A percentile compares a stretch with the other conserved stretches of the same genome.
Evolutionary conservation across 2,797 vertebrate genomes (phyloP).

Genomic region (Enteromius trimaculatus): DNA sequence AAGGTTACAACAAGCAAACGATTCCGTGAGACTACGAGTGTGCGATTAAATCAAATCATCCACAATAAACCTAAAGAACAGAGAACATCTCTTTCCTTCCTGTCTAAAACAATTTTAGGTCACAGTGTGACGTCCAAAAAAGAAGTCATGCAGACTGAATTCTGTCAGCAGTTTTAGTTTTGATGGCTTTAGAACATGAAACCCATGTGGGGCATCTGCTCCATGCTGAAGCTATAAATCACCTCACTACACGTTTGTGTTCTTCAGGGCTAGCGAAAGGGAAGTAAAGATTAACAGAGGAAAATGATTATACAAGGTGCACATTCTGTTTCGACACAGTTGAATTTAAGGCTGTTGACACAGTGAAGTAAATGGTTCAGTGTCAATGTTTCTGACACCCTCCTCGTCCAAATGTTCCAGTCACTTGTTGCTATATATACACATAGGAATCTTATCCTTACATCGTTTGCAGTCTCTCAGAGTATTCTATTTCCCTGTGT

Average conservation of each 20-base stretch:
- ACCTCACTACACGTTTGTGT: background rate
- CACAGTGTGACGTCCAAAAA: background rate
- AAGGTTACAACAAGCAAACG: background rate
- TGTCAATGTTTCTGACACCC: constrained; percentile 5
- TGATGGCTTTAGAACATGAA: constrained; percentile 26
- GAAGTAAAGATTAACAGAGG: background rate
- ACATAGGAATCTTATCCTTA: constrained; percentile 46
- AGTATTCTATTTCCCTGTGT: constrained; percentile 32
- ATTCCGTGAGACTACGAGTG: background rate
- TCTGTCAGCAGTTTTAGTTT: constrained; percentile 9
- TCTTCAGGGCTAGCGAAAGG: background rate
- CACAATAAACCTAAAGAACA: background rate
- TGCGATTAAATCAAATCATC: background rate
- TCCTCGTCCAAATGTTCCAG: constrained; percentile 34
- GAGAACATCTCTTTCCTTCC: background rate
- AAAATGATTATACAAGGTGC: background rate
- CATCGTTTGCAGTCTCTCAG: constrained; percentile 61
- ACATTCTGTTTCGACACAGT: constrained; percentile 10
- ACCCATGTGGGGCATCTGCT: background rate
- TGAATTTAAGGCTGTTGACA: constrained; percentile 35
- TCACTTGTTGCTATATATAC: constrained; percentile 56
- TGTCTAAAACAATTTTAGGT: background rate
- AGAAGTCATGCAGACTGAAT: background rate
- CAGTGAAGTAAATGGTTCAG: constrained; percentile 27
- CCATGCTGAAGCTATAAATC: background rate